Evolutionary conservation across 2,113 vertebrate genomes (phyloP), one percentile per base, ranked within the genome.

Genomic region (Psilopogon haemacephalus): DNA sequence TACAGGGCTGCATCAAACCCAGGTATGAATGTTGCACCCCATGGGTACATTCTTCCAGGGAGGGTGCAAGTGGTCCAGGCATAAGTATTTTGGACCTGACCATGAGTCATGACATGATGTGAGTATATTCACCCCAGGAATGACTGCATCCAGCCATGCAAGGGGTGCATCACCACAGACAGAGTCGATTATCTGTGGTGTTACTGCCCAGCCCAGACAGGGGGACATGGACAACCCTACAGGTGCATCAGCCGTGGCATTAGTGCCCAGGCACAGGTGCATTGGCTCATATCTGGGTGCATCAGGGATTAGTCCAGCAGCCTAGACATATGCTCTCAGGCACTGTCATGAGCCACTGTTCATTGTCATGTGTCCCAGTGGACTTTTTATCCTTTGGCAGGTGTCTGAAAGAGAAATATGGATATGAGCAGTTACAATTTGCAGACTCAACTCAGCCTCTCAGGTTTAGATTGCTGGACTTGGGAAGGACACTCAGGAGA

Each of bases 171-270:
- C 23, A 20, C 15, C 48, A 4, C 12, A 8, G 50, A 26, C 21
- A 40, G 12, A 8, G 62, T 46, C 24, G 6, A 40, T 40, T 26
- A 62, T 15, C 23, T 1, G 1, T 24, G 42, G 3, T 0, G 0
- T 33, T 10, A 37, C 58, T 62, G 37, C 40, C 40, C 9, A 23
- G 17, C n/a, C 8, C 62, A 6, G 35, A 2, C 14, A 23, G 55
- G 26, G 44, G 30, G 13, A 4, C 21, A 2, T 3, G 27, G 38
- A 18, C 26, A 16, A 6, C 26, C 12, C 4, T 37, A 7, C 3
- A 11, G 27, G 14, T 32, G 7, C 38, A 33, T 37, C 38, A 38
- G 18, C 63, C 8, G 0, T 21, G 28, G 67, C 33, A 8, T 54
- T 28, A 26, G 8, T 23, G 15, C 40, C 30, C 35, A 8, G 24